Conservation (phyloP, 2,797 vertebrate species). For the Percopsis omiscomaycus region DNA sequence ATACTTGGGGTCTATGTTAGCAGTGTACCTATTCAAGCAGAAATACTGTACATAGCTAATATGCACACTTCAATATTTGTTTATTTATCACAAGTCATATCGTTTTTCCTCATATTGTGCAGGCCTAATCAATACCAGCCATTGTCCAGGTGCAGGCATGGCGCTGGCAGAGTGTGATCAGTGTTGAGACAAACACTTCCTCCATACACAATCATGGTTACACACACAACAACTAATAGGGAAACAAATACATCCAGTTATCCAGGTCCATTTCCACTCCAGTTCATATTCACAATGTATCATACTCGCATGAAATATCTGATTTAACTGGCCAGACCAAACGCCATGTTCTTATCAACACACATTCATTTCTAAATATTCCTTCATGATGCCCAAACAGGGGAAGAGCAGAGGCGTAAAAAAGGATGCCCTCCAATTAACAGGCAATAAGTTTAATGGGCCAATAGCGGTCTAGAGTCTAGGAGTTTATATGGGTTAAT, state of each 20-base stretch:
- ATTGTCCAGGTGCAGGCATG: conserved; percentile 14
- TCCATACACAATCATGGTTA: conserved; percentile 8
- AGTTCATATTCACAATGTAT: conserved; percentile 22
- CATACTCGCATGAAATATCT: conserved; percentile 4
- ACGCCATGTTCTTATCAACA: too few relatives aligned
- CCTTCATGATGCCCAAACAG: neutral
- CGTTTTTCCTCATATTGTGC: too few relatives aligned
- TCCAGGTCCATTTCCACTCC: conserved; percentile 6
- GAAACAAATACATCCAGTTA: conserved; percentile 15
- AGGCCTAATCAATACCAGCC: conserved; percentile 24
- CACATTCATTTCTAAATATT: too few relatives aligned
- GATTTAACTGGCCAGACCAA: too few relatives aligned
- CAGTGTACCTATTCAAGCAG: too few relatives aligned
- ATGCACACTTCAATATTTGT: too few relatives aligned
- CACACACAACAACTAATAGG: conserved; percentile 26
- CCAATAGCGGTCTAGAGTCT: conserved; percentile 30
- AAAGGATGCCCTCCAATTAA: conserved; percentile 26
- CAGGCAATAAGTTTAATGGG: conserved; percentile 42
- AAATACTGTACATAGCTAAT: too few relatives aligned
- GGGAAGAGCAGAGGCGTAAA: neutral
- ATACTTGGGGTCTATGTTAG: too few relatives aligned
- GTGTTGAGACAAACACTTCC: conserved; percentile 9
- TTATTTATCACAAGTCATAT: too few relatives aligned
- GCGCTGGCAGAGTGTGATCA: conserved; percentile 8
- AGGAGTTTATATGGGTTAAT: conserved; percentile 35